Conservation (phyloP, 2,888 invertebrate species). For the Tenthredo distinguenda region DNA sequence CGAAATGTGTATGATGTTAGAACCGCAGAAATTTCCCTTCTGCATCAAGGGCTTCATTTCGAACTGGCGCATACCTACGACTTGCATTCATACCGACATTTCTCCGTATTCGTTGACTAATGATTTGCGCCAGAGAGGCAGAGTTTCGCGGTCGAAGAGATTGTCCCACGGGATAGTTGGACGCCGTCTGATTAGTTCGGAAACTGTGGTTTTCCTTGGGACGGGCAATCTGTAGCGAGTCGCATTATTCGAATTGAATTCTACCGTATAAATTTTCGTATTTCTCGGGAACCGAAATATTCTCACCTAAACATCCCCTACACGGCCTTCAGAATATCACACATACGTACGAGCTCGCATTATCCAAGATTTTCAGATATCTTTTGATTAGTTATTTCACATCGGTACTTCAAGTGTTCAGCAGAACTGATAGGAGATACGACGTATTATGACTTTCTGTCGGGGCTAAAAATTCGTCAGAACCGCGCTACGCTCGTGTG, state of each 20-base stretch:
- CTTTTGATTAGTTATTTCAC: neutral
- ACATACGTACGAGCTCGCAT: neutral
- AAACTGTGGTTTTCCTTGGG: slow-evolving; percentile 54
- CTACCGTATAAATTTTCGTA: slow-evolving; percentile 3
- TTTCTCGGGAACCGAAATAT: neutral
- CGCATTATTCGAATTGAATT: slow-evolving; percentile 53
- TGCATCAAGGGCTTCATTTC: neutral
- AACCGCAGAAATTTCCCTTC: neutral
- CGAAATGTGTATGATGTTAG: neutral
- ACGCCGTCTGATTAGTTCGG: slow-evolving; percentile 57
- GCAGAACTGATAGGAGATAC: neutral
- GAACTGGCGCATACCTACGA: neutral
- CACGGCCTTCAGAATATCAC: neutral
- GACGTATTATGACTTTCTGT: neutral
- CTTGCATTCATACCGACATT: neutral
- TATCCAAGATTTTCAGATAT: neutral
- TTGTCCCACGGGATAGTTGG: slow-evolving; percentile 49
- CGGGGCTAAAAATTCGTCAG: too few relatives aligned
- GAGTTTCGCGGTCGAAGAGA: slow-evolving; percentile 20
- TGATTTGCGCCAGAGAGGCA: neutral
- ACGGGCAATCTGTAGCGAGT: slow-evolving; percentile 50
- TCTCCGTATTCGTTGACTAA: slow-evolving; percentile 5
- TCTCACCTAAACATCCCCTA: neutral
- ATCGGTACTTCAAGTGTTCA: neutral
- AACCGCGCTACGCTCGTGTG: too few relatives aligned